Conservation (phyloP, 2,113 vertebrate genomes). For the Esox niger region DNA sequence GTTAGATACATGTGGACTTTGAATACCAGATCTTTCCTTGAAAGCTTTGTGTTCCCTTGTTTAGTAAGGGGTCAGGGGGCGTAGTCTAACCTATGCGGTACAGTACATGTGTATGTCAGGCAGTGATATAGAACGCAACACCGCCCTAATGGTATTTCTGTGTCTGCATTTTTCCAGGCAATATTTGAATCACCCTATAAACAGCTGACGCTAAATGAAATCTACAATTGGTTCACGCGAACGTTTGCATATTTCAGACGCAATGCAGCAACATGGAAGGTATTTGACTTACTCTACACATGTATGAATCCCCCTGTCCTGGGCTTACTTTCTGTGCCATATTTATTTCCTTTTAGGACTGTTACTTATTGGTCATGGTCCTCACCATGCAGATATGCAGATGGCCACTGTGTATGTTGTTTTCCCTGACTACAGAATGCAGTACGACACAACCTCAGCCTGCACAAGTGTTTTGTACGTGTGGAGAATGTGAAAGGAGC, state of each 20-base stretch:
- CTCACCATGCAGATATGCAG: background rate
- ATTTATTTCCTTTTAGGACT: background rate
- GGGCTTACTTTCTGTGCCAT: too few species aligned
- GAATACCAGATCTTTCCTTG: too few species aligned
- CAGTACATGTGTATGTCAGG: too few species aligned
- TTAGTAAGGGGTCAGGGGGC: too few species aligned
- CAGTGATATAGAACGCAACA: too few species aligned
- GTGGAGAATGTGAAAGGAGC: slow-evolving; percentile 77
- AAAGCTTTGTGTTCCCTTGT: slow-evolving; percentile 25
- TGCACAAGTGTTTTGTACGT: slow-evolving; percentile 78
- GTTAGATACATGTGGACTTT: too few species aligned
- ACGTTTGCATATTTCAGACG: slow-evolving; percentile 98
- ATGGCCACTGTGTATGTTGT: background rate
- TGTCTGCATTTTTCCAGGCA: slow-evolving; percentile 73
- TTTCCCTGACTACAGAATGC: slow-evolving; percentile 65
- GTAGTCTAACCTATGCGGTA: too few species aligned
- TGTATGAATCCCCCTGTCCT: background rate
- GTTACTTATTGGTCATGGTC: background rate
- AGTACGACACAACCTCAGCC: slow-evolving; percentile 77
- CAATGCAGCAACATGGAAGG: slow-evolving; percentile 99
- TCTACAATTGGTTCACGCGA: slow-evolving; percentile 99
- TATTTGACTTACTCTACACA: slow-evolving; percentile 49
- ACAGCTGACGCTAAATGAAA: slow-evolving; percentile 99
- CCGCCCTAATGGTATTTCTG: background rate
- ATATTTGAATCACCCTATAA: slow-evolving; percentile 97